Base-by-base conservation (phyloP, 1,140 invertebrate genomes). In the Drosophila oshimai region DNA sequence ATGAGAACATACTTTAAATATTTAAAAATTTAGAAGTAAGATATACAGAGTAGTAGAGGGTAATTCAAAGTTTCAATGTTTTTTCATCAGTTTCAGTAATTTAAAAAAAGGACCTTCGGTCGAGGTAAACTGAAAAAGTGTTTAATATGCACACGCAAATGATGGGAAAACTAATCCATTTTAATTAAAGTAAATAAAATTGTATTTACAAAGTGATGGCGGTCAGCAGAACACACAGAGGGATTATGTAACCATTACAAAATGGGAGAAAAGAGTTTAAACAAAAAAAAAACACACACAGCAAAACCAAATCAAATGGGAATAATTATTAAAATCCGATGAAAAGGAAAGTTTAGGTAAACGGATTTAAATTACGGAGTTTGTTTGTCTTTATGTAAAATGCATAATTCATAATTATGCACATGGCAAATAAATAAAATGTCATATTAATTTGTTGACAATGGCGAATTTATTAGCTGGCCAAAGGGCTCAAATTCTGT, bases 181-280 rank as follows among this genome's bases (percentile, higher is more conserved):
- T 86, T 87, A 86, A 86, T 86, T 86, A 86, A 87, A 74, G 81
- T 73, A 86, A 86, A 86, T 87, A 87, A 61, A 58, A 74, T 74
- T 41, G 46, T 42, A 74, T 69, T 87, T 86, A 67, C 69, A 86
- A 73, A 81, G 76, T 37, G 55, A 69, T 65, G 39, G 47, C 44
- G 76, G 54, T 72, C 49, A 31, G 44, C 36, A 57, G 13, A 13
- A 34, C 50, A 44, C 57, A 74, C 61, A 77, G 28, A 44, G 49
- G 46, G 84, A 81, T 87, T 77, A 86, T 62, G 31, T 4, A 39
- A 33, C 15, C 33, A 34, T 26, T 6, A 28, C 20, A 29, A 36
- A 39, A 50, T 6, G 18, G 15, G 4, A 17, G 15, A 53, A 54
- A 60, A 45, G 28, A 42, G 13, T 17, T 20, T 42, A 31, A 26